Conservation (phyloP, 1,140 invertebrate species). For the Diploscapter pachys region DNA sequence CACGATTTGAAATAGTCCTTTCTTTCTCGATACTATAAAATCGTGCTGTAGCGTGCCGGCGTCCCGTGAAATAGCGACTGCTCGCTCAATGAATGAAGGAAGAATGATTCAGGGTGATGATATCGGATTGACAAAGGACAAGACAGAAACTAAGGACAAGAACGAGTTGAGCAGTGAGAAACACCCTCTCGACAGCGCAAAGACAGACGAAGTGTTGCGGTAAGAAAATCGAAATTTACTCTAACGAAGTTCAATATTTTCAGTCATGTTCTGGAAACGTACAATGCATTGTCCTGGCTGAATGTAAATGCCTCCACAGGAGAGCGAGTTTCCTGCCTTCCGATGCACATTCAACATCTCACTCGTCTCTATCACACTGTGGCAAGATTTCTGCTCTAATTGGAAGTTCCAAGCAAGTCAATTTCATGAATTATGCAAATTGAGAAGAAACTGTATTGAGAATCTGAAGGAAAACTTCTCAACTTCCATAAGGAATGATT, state of each 20-base stretch:
- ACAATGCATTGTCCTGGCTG: conserved; percentile 97
- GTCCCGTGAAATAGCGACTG: too few relatives aligned
- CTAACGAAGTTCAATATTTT: conserved; percentile 34
- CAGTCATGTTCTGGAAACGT: conserved; percentile 94
- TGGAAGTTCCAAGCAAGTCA: too few relatives aligned
- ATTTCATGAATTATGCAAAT: too few relatives aligned
- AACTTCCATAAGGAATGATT: too few relatives aligned
- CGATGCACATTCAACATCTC: conserved; percentile 92
- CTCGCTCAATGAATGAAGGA: too few relatives aligned
- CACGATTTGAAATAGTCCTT: too few relatives aligned
- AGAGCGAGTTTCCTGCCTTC: conserved; percentile 91
- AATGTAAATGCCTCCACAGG: conserved; percentile 87
- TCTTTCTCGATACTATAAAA: too few relatives aligned
- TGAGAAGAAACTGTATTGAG: too few relatives aligned
- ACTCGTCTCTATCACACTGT: conserved; percentile 63
- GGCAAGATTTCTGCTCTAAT: conserved; percentile 14
- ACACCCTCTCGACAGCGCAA: conserved; percentile 88
- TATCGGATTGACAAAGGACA: conserved; percentile 18
- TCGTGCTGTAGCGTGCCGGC: too few relatives aligned
- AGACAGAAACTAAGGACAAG: background rate
- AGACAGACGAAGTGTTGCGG: conserved; percentile 94
- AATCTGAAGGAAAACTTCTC: too few relatives aligned
- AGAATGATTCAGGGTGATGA: conserved; percentile 40
- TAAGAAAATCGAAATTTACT: conserved; percentile 61
- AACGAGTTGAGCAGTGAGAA: conserved; percentile 57